These are phyloP conservation scores for Dione juno DNA, from an alignment of 2,888 invertebrate genomes.

Conservation along the genomic window DNA sequence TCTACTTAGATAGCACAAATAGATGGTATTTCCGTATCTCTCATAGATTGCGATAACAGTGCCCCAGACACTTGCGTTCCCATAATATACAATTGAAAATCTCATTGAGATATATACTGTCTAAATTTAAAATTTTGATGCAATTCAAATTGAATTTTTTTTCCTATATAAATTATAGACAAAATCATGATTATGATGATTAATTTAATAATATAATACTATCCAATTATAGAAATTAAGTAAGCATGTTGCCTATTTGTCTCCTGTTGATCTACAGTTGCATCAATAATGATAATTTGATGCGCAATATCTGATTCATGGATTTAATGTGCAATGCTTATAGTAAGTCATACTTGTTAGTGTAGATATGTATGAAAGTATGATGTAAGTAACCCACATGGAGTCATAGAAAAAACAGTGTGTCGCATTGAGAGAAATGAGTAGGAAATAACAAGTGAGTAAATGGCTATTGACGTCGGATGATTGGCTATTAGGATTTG, in stretches of 20 bases:
- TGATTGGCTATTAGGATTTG: not conserved
- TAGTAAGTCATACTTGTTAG: not conserved
- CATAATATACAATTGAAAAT: slow-evolving; percentile 7
- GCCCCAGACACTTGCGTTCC: not conserved
- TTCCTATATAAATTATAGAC: no score
- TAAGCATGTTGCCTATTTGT: not conserved
- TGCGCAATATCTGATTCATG: slow-evolving; percentile 30
- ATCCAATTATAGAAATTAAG: not conserved
- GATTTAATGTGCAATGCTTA: slow-evolving; percentile 18
- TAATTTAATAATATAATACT: not conserved
- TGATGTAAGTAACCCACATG: slow-evolving; percentile 13
- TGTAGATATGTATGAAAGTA: not conserved
- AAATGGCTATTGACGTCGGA: not conserved
- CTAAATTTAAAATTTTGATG: no score
- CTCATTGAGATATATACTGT: not conserved
- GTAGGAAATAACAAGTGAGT: slow-evolving; percentile 4
- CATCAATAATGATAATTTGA: slow-evolving; percentile 33
- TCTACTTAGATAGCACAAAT: slow-evolving; percentile 12
- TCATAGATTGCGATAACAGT: not conserved
- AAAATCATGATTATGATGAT: no score
- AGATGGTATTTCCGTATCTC: slow-evolving; percentile 7
- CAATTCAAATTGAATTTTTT: no score
- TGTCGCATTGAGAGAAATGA: slow-evolving; percentile 12
- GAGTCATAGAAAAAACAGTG: slow-evolving; percentile 1
- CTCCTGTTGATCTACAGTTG: slow-evolving; percentile 10